Evolutionary conservation across 2,797 vertebrate genomes (phyloP), one percentile per base, ranked within the genome.

Genomic region (Rhinophrynus dorsalis): DNA sequence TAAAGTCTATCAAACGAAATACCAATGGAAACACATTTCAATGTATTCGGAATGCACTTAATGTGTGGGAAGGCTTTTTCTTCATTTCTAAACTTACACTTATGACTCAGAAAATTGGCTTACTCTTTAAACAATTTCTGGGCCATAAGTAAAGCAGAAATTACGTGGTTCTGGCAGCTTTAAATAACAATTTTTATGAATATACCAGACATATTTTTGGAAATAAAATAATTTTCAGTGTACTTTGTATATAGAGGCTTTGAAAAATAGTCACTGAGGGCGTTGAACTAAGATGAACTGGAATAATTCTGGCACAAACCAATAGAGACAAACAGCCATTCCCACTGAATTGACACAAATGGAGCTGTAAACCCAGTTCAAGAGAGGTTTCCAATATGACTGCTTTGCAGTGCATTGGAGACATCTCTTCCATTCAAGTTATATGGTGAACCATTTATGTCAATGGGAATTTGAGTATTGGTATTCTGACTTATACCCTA

Each of bases 1-100:
- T 29, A 29, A 48, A 29, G 30, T 58, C 42, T 38, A 21, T 35
- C 6, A 62, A 58, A 58, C 32, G 38, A 59, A 40, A 30, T 59
- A 55, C 47, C 65, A 68, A 68, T 68, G 42, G 55, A 56, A 61
- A 68, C n/a, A 57, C 21, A 57, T 42, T 57, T 8, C 24, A 23
- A 68, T 50, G 23, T 15, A 50, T 59, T 30, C 54, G 40, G 65
- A 50, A 48, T 6, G 40, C 38, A 58, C 42, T 58, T 29, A 50
- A 38, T 58, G 65, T 68, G 65, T 68, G 44, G 65, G 65, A n/a
- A n/a, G n/a, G n/a, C n/a, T 40, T 50, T 55, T 42, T 50, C 27
- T 62, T 50, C 59, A 37, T 27, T 71, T 29, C 68, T 71, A 48
- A 71, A 71, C 47, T 71, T 71, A 63, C 37, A 71, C 48, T 11